Evolutionary conservation across 2,113 vertebrate genomes (phyloP), one percentile per base, ranked within the genome.

Genomic region (Silurus glanis): DNA sequence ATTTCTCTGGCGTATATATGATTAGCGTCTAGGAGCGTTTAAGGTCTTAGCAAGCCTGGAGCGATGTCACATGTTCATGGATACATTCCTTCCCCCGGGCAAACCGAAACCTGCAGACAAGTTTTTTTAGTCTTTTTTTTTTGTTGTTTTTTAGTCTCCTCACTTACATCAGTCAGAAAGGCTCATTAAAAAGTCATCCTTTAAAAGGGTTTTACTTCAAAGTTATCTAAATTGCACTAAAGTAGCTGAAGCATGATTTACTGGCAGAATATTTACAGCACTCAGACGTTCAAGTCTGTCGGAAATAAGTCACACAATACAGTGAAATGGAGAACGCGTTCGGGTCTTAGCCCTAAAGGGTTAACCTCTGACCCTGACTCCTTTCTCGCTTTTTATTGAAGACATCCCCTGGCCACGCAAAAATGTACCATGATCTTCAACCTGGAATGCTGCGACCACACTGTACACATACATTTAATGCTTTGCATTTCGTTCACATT

Each of bases 371-470:
- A 90, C 92, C 91, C 58, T 0, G 17, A 66, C 37, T 89, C 67
- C 51, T 25, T 56, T 58, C 55, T 82, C 9, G 37, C 76, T 53
- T 71, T 37, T 80, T 21, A 37, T 81, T 56, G 2, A 47, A 87
- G 85, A 88, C 80, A 80, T 79, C 78, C 61, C 51, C 45, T 80
- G 83, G 61, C 69, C 56, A 75, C 74, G 85, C 79, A 91, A 85
- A 91, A 92, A 89, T 85, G 91, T 90, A 94, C 94, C 83, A 61
- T 58, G 91, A 94, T 71, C 88, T 75, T 79, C 13, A 78, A 25
- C 37, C 82, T 91, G 90, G 92, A 93, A 94, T 93, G 91, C 85
- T 83, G 84, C 72, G 82, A 82, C 87, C 55, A 59, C 67, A 62
- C 74, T 19, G 28, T 37, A 25, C n/a, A 90, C 89, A 89, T 53